These are phyloP conservation scores for Actinernus sp. DNA, from an alignment of 92 coral and sea anemone species.

Conservation along the genomic window DNA sequence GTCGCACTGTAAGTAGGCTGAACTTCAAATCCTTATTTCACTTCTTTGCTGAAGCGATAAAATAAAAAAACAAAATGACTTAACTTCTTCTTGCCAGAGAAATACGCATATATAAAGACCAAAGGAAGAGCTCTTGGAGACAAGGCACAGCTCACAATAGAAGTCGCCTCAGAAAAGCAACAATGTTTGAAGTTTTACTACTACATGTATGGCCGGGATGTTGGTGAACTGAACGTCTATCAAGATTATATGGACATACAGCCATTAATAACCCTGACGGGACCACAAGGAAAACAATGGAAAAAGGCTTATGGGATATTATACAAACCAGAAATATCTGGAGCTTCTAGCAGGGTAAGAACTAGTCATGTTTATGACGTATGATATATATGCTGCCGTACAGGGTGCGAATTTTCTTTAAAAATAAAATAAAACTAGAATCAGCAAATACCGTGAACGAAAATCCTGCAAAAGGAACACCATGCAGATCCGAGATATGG, in stretches of 20 bases:
- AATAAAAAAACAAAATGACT: too few species aligned
- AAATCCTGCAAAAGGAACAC: too few species aligned
- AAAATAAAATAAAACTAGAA: too few species aligned
- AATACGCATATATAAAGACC: constrained; percentile 4
- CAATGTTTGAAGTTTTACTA: constrained; percentile 4
- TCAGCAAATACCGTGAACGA: too few species aligned
- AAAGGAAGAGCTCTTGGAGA: neutral
- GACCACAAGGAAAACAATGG: constrained; percentile 28
- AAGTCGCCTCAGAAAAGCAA: neutral
- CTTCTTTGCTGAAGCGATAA: too few species aligned
- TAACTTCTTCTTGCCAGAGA: constrained; percentile 3
- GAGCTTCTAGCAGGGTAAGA: too few species aligned
- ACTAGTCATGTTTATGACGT: too few species aligned
- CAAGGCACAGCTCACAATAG: neutral
- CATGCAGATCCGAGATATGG: too few species aligned
- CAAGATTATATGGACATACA: constrained; percentile 5
- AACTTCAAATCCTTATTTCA: too few species aligned
- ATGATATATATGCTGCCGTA: too few species aligned
- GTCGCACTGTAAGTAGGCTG: too few species aligned
- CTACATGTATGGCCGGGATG: constrained; percentile 20
- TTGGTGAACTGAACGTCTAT: neutral
- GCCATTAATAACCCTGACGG: neutral
- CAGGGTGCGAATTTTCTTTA: too few species aligned
- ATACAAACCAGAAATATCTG: neutral
- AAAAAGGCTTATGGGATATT: constrained; percentile 9